A percentile compares a stretch with the other conserved stretches of the same genome.
Evolutionary conservation across 2,797 vertebrate genomes (phyloP).

Genomic region (Crax fasciolata): DNA sequence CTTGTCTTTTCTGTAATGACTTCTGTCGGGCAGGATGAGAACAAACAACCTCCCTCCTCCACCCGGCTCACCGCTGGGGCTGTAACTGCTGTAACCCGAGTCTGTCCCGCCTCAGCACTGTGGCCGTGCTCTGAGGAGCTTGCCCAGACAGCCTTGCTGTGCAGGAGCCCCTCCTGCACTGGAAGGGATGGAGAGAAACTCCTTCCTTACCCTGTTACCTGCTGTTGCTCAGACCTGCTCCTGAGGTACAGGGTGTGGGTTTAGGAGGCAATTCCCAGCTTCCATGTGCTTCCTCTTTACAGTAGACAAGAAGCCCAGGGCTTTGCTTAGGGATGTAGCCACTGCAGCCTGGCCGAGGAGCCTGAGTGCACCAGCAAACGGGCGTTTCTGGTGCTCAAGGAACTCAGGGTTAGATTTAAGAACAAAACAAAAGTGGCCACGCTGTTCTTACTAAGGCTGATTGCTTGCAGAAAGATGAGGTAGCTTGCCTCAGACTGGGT

Average conservation of each 20-base stretch:
- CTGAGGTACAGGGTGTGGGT: not conserved
- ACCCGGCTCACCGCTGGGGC: fast-evolving
- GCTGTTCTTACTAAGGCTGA: not conserved
- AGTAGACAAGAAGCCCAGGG: not conserved
- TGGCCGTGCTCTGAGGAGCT: fast-evolving
- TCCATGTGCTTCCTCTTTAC: not conserved
- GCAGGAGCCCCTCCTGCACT: not conserved
- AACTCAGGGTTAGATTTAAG: not conserved
- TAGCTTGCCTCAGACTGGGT: not conserved
- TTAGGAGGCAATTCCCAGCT: not conserved
- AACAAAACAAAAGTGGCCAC: not conserved
- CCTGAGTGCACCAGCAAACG: fast-evolving
- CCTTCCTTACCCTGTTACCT: not conserved
- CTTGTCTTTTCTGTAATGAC: not conserved
- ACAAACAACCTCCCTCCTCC: not conserved
- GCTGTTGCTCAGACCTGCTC: not conserved
- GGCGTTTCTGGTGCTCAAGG: not conserved
- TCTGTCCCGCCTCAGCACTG: fast-evolving
- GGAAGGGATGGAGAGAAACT: not conserved
- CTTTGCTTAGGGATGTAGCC: not conserved
- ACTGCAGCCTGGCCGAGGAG: not conserved
- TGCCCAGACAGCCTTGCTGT: not conserved
- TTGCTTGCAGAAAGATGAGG: not conserved
- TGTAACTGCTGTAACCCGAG: fast-evolving
- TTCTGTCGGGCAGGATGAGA: not conserved